Evolutionary conservation across 2,888 invertebrate genomes (phyloP).

Genomic region (Branchipolynoe longqiensis): DNA sequence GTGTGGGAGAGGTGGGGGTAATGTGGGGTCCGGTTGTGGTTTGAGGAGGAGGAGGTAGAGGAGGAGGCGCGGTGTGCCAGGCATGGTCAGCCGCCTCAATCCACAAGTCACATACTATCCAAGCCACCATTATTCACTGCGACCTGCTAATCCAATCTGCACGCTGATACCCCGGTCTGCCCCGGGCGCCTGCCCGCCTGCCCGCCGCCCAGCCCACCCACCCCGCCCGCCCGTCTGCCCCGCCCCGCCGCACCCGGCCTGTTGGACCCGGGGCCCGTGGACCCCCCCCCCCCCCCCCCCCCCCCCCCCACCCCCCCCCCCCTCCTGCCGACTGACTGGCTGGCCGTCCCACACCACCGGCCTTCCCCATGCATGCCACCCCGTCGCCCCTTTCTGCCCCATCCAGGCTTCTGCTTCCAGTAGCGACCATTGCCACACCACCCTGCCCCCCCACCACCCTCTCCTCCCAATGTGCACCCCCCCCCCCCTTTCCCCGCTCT

Average conservation of each 20-base stretch:
- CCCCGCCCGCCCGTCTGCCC: constrained; percentile 15
- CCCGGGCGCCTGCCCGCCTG: not conserved
- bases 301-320: not conserved
- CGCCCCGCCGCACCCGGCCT: not conserved
- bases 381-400: not conserved
- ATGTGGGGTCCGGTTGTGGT: not conserved
- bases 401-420: not conserved
- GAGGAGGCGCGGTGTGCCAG: not conserved
- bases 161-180: constrained; percentile 12
- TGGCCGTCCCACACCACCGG: not conserved
- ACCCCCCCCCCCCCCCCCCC: not conserved
- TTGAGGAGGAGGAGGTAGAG: not conserved
- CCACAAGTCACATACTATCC: constrained; percentile 55
- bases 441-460: not conserved
- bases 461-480: not conserved
- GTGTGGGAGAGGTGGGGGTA: not conserved
- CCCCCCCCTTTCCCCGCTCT: not conserved
- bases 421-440: not conserved
- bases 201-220: constrained; percentile 9
- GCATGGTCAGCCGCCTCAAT: constrained; percentile 38
- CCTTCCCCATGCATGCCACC: not conserved
- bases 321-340: not conserved
- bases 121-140: constrained; percentile 44
- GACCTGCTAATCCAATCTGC: constrained; percentile 50
- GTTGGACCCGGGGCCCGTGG: not conserved